Conservation (phyloP, 2,113 vertebrate species). For the Pogona vitticeps region DNA sequence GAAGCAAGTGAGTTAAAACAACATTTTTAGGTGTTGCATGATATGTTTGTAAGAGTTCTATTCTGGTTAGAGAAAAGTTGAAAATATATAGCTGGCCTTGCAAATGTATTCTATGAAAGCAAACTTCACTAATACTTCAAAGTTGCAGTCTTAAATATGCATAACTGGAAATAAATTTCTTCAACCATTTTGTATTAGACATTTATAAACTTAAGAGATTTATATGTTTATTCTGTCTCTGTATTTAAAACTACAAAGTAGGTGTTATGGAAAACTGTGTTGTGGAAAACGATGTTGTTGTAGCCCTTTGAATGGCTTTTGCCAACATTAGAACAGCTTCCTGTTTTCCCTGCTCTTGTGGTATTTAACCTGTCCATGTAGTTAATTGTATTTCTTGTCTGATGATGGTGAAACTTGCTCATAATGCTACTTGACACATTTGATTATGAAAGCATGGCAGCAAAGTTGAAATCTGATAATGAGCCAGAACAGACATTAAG, state of each 20-base stretch:
- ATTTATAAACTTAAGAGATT: neutral
- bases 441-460: neutral
- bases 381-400: neutral
- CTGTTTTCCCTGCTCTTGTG: neutral
- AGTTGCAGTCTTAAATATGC: neutral
- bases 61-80: neutral
- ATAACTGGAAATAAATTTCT: neutral
- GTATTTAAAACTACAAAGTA: neutral
- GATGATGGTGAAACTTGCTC: neutral
- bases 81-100: neutral
- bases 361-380: neutral
- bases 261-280: neutral
- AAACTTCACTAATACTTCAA: neutral
- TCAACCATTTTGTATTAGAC: no score
- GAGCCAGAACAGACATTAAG: neutral
- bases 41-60: neutral
- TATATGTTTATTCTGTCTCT: neutral
- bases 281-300: neutral
- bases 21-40: neutral
- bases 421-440: neutral
- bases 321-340: neutral
- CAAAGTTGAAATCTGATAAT: neutral
- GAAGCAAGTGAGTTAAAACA: slow-evolving; percentile 92
- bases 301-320: neutral
- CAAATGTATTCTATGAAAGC: neutral